Conservation (phyloP, 2,113 vertebrate species). For the Strix uralensis region DNA sequence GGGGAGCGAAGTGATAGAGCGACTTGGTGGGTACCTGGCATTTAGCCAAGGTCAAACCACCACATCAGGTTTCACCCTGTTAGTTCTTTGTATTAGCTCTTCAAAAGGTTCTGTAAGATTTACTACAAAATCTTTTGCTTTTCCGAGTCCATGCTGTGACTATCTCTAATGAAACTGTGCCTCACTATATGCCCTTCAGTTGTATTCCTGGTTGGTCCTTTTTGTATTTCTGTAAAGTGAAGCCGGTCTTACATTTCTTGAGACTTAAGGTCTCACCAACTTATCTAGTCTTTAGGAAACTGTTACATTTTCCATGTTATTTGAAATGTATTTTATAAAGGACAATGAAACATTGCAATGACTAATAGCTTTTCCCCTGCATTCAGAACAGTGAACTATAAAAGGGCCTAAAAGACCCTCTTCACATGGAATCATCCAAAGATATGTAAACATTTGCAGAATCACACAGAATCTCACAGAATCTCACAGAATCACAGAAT, state of each 20-base stretch:
- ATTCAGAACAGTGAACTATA: not conserved
- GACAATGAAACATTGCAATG: not conserved
- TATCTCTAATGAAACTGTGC: constrained; percentile 9
- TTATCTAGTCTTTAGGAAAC: not conserved
- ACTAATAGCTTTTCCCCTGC: not conserved
- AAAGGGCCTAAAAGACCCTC: not conserved
- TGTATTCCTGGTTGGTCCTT: not conserved
- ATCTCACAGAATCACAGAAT: not conserved
- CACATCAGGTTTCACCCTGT: not conserved
- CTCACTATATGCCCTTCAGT: not conserved
- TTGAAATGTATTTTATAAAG: not conserved
- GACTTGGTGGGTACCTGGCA: no score
- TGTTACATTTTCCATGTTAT: not conserved
- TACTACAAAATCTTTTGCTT: not conserved
- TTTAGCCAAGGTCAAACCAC: no score
- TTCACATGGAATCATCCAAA: not conserved
- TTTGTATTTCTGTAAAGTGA: not conserved
- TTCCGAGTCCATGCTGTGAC: not conserved
- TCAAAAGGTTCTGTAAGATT: not conserved
- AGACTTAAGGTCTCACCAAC: not conserved
- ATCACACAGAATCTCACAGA: not conserved
- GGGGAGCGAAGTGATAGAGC: no score
- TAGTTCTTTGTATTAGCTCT: not conserved
- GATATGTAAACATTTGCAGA: not conserved
- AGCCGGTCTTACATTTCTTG: not conserved